phyloP scores from a whole-genome alignment of 2,888 invertebrate species.

The Plagodis pulveraria region DNA sequence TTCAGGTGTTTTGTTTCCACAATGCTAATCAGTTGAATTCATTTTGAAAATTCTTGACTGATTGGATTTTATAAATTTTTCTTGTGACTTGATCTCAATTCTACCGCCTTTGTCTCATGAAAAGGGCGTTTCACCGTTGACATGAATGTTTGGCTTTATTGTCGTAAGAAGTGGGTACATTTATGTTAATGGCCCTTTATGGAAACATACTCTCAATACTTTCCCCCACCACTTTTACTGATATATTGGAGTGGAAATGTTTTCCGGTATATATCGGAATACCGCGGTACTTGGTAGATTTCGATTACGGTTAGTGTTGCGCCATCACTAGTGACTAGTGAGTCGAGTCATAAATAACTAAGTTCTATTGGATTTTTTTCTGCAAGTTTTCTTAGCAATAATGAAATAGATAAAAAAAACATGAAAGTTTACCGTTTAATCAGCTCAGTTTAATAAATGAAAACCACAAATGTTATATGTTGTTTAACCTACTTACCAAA shows the following conservation, averaged over 20 bases:
- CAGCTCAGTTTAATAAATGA: background rate
- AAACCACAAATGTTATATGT: background rate
- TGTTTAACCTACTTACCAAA: background rate
- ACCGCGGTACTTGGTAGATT: slow-evolving; percentile 1
- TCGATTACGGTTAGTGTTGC: slow-evolving; percentile 12
- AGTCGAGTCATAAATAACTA: too few relatives aligned
- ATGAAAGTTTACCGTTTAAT: too few relatives aligned
- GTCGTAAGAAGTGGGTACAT: slow-evolving; percentile 38
- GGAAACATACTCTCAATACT: slow-evolving; percentile 23
- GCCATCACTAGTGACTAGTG: slow-evolving; percentile 14
- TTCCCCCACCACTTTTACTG: slow-evolving; percentile 11
- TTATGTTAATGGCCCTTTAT: slow-evolving; percentile 36
- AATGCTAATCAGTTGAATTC: slow-evolving; percentile 12
- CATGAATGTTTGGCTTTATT: slow-evolving; percentile 38
- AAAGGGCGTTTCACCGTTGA: slow-evolving; percentile 38
- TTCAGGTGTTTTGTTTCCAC: slow-evolving; percentile 23
- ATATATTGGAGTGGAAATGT: slow-evolving; percentile 3
- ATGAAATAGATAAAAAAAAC: too few relatives aligned
- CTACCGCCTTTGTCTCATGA: slow-evolving; percentile 32
- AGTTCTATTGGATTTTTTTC: too few relatives aligned
- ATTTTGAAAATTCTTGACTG: slow-evolving; percentile 24
- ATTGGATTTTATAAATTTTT: slow-evolving; percentile 23
- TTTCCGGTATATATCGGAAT: slow-evolving; percentile 8
- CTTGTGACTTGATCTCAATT: slow-evolving; percentile 13
- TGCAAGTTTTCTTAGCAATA: too few relatives aligned